Evolutionary conservation across 2,888 invertebrate species (phyloP).

Genomic region (Prosopocoilus inquinatus): DNA sequence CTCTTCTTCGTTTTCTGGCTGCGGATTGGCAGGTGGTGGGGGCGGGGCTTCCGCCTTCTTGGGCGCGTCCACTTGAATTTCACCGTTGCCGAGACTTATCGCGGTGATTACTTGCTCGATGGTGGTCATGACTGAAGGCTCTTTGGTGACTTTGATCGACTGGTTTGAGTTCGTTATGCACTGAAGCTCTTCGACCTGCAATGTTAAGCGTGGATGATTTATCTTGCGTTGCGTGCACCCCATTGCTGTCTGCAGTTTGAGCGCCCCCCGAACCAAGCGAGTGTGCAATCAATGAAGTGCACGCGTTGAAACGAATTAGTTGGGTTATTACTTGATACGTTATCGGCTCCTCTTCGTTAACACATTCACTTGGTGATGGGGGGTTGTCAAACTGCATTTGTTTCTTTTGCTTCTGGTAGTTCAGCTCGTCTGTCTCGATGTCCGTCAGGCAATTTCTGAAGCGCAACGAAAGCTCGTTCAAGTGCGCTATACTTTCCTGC

Average conservation of each 20-base stretch:
- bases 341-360: background rate
- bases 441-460: slow-evolving; percentile 29
- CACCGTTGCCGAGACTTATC: background rate
- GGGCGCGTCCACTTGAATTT: background rate
- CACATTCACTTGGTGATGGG: background rate
- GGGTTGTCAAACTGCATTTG: background rate
- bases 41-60: too few species aligned
- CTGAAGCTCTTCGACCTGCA: too few species aligned
- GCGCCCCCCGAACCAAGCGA: too few species aligned
- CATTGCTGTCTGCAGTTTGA: too few species aligned
- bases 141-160: too few species aligned
- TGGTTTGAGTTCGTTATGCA: too few species aligned
- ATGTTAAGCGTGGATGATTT: too few species aligned
- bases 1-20: background rate
- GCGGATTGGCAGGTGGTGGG: background rate
- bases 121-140: too few species aligned
- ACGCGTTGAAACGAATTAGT: too few species aligned
- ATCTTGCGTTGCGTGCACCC: too few species aligned
- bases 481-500: slow-evolving; percentile 28
- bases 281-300: too few species aligned
- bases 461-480: slow-evolving; percentile 30
- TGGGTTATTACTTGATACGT: too few species aligned
- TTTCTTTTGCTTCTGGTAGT: slow-evolving; percentile 10
- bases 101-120: background rate
- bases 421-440: slow-evolving; percentile 23